Conservation (phyloP, 37 sponge, comb jelly and placozoan species). For the Hexactinellida sp. region DNA sequence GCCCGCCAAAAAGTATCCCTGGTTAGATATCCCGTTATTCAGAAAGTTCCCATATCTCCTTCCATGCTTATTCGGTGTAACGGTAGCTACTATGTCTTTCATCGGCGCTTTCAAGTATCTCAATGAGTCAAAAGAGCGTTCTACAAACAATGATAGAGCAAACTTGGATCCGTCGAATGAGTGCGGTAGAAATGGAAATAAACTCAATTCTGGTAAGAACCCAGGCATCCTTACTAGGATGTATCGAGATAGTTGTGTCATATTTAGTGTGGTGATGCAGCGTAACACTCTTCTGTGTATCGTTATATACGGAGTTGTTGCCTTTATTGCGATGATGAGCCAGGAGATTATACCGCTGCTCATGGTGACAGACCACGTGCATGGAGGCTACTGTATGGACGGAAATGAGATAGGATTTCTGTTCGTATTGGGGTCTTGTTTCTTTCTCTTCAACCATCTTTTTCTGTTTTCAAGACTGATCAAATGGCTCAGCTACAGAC, state of each 20-base stretch:
- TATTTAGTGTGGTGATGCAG: constrained; percentile 21
- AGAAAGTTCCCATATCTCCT: constrained; percentile 63
- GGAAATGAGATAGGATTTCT: constrained; percentile 50
- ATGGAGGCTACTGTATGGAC: constrained; percentile 62
- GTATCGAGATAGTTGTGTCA: background rate
- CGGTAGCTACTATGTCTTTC: constrained; percentile 24
- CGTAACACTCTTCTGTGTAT: constrained; percentile 39
- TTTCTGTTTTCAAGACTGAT: background rate
- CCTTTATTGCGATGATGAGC: constrained; percentile 23
- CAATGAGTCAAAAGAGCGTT: constrained; percentile 26
- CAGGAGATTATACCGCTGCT: constrained; percentile 57
- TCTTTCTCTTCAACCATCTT: constrained; percentile 47
- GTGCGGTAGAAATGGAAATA: background rate
- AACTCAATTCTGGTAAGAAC: background rate
- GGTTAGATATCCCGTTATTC: constrained; percentile 46
- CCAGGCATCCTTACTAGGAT: background rate
- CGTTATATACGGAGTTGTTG: constrained; percentile 39
- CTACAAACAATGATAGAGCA: background rate
- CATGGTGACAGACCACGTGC: constrained; percentile 44
- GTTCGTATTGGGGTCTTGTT: constrained; percentile 18
- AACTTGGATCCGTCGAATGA: background rate
- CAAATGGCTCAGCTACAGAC: background rate
- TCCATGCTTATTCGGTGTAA: constrained; percentile 54
- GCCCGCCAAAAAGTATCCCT: constrained; percentile 56
- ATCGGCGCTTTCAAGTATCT: constrained; percentile 44